Conservation (phyloP, 2,888 invertebrate genomes). For the Mimumesa dahlbomi region DNA sequence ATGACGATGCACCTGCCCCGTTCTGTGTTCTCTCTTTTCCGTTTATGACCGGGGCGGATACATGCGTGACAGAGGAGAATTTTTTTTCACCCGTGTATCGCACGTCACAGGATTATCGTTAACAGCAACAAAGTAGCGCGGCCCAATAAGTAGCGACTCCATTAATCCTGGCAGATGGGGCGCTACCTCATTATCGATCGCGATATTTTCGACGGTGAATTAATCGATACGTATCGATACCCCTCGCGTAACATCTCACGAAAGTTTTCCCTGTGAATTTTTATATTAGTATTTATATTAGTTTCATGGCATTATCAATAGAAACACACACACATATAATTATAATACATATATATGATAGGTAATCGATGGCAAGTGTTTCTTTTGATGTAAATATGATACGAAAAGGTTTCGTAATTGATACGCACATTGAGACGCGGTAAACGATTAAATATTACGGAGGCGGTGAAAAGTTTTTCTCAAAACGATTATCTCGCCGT, state of each 20-base stretch:
- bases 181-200: constrained; percentile 19
- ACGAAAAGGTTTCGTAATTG: neutral
- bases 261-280: too few species aligned
- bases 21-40: constrained; percentile 8
- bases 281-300: too few species aligned
- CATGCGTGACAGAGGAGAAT: constrained; percentile 43
- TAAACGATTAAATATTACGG: too few species aligned
- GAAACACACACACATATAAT: too few species aligned
- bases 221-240: constrained; percentile 11
- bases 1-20: constrained; percentile 66
- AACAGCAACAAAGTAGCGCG: constrained; percentile 35
- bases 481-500: constrained; percentile 31
- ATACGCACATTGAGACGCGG: too few species aligned
- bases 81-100: constrained; percentile 17
- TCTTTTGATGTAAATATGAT: too few species aligned
- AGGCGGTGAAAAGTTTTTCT: neutral
- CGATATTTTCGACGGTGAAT: constrained; percentile 1
- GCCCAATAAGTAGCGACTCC: constrained; percentile 12
- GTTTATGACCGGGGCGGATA: constrained; percentile 44
- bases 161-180: constrained; percentile 41
- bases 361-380: too few species aligned
- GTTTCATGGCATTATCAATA: too few species aligned
- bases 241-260: too few species aligned
- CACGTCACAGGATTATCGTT: constrained; percentile 41
- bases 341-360: too few species aligned